Conservation (phyloP, 2,797 vertebrate genomes). For the Cuniculus paca region DNA sequence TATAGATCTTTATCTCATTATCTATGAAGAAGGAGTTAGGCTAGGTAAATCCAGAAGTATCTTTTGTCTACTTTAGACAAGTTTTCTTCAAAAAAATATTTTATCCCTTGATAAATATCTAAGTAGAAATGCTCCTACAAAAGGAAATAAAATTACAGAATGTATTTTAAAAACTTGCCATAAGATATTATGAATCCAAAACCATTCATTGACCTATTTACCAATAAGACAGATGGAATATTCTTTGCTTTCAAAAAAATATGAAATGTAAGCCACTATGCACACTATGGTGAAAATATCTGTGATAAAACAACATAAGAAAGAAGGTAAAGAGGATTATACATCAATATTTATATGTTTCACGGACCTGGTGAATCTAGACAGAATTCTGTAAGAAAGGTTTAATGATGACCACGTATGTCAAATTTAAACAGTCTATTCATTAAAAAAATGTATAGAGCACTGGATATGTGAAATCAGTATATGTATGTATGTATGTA, state of each 20-base stretch:
- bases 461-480: background rate
- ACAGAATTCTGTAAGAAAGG: background rate
- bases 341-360: background rate
- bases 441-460: background rate
- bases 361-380: background rate
- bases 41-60: background rate
- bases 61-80: background rate
- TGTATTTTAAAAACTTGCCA: slow-evolving; percentile 38
- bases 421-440: background rate
- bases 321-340: slow-evolving; percentile 33
- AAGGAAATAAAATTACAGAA: slow-evolving; percentile 49
- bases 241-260: background rate
- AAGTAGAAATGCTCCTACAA: slow-evolving; percentile 2
- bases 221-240: background rate
- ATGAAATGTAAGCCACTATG: background rate
- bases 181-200: background rate
- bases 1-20: background rate
- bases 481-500: background rate
- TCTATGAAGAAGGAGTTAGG: background rate
- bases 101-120: slow-evolving; percentile 32
- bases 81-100: background rate
- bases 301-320: background rate
- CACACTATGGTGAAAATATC: background rate
- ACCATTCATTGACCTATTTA: background rate
- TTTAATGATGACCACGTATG: background rate